Base-by-base conservation (phyloP, 2,113 vertebrate genomes). In the Odocoileus virginianus region DNA sequence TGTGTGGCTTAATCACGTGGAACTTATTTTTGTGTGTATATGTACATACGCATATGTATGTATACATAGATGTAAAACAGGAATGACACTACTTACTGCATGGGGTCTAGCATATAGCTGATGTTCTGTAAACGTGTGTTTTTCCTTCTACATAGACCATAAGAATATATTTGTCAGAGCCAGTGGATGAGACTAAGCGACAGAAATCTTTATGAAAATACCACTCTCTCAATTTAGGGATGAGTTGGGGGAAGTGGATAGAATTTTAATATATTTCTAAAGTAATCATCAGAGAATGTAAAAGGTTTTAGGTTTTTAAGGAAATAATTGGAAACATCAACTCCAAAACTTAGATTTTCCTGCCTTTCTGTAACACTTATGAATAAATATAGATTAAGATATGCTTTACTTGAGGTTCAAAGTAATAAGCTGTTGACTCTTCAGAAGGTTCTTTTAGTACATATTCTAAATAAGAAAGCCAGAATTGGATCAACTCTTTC, bases 261-360 rank as follows among this genome's bases (percentile, higher is more conserved):
- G 84, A 89, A 89, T 95, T 92, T 91, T 81, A 74, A 54, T 91
- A 76, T 14, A 47, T 97, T 93, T 67, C 50, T 97, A 61, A 95
- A n/a, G n/a, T 54, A 33, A 82, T 82, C 79, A 87, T 79, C 61
- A 93, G 55, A 71, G 40, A 94, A 5, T 54, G 5, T 96, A 67
- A 89, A 89, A 47, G 2, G 33, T 83, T 94, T 43, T 89, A 71
- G 50, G 36, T 97, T 89, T 88, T 92, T 55, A 89, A 84, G 81
- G 60, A 89, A 58, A 64, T 87, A 71, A 57, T 45, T 94, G 55
- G 45, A 67, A 7, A 55, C 30, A 23, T 57, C 57, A 87, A 23
- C 11, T 11, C 14, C 45, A 4, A 76, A 89, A 82, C 43, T 81
- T 92, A 45, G 8, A 3, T 94, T 87, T 85, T 91, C 76, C 30